Base-by-base conservation (phyloP, 1,140 invertebrate genomes). In the Lepidurus packardi region DNA sequence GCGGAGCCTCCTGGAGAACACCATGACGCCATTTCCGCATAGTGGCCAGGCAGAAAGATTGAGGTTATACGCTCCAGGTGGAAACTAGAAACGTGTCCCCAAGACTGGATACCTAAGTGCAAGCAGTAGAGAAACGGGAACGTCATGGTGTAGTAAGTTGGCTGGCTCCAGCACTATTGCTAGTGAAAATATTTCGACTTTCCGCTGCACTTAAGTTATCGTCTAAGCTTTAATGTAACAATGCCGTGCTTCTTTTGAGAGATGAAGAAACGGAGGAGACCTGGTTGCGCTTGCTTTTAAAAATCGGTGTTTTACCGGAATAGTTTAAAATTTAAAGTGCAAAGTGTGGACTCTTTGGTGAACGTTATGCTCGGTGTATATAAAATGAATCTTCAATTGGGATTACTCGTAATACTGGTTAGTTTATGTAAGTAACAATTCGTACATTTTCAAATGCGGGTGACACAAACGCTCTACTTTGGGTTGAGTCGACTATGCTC, bases 401-500 rank as follows among this genome's bases (percentile, higher is more conserved):
- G 53, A 16, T 65, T 65, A 7, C 6, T 65, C 21, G 53, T 13
- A 65, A 65, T 65, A 65, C n/a, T 65, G 21, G 5, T 13, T 65
- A 21, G 16, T 11, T 21, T 65, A n/a, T 65, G 53, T 65, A 65
- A 65, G 53, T 65, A 65, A n/a, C 6, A 65, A n/a, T 65, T 21
- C 7, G 16, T 7, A 65, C 3, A 16, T 65, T 65, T 13, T 65
- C 34, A 34, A 65, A 65, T 65, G 53, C 53, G 53, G 53, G 53
- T 65, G 53, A 65, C 21, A 65, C 53, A 13, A 65, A n/a, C 53
- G 53, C 53, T 65, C 53, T 21, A 65, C 53, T 65, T 65, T 65
- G 6, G 53, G 21, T 65, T 13, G 5, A 21, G 7, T 65, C 6
- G 21, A 65, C 16, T 65, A 65, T 65, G 53, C 13, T 21, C 45